phyloP scores from a whole-genome alignment of 2,888 invertebrate species.

The Drosophila peninsularis region DNA sequence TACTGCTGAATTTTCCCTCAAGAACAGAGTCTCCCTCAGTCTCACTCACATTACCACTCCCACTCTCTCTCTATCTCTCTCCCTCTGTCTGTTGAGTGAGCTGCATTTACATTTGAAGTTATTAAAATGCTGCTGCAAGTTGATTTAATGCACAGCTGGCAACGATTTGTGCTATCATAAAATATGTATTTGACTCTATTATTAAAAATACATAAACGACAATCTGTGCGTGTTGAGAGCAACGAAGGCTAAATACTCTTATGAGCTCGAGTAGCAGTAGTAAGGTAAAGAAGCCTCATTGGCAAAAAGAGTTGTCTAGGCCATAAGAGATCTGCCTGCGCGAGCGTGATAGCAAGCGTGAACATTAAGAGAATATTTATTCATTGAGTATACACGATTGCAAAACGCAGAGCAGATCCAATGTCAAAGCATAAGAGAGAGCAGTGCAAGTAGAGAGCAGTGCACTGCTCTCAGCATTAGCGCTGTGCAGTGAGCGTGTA shows the following conservation, averaged over 20 bases:
- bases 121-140: conserved; percentile 63
- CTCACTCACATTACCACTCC: too few species aligned
- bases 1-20: conserved; percentile 34
- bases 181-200: conserved; percentile 67
- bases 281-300: neutral
- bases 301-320: neutral
- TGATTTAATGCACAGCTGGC: conserved; percentile 71
- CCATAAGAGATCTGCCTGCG: too few species aligned
- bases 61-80: neutral
- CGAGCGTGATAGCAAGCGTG: neutral
- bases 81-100: neutral
- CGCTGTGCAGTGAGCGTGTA: neutral
- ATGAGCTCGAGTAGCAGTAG: neutral
- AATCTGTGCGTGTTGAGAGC: neutral
- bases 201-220: conserved; percentile 41
- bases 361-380: neutral
- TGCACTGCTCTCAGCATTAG: neutral
- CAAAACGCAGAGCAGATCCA: neutral
- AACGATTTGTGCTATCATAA: conserved; percentile 58
- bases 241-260: neutral
- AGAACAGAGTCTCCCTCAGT: neutral
- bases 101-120: conserved; percentile 43
- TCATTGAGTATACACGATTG: neutral
- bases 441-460: neutral
- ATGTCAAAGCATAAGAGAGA: neutral